phyloP scores from a whole-genome alignment of 2,797 vertebrate genomes.

The Hirundo rustica region DNA sequence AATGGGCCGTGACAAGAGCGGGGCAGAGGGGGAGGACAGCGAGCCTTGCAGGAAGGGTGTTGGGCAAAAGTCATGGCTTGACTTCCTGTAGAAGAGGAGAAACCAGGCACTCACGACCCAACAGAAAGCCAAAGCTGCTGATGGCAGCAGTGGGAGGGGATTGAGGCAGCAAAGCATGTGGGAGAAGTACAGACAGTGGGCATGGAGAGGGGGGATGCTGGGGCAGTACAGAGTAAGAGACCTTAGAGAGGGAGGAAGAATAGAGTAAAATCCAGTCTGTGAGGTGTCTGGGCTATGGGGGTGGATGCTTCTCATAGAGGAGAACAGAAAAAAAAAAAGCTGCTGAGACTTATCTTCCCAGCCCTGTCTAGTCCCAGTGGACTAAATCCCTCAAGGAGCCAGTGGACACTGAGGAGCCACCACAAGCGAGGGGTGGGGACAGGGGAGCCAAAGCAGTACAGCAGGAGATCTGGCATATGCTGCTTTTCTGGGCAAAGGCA shows the following conservation, averaged over 20 bases:
- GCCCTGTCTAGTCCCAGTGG: background rate
- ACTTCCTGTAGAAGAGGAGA: background rate
- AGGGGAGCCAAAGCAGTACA: background rate
- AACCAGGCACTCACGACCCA: rapidly evolving
- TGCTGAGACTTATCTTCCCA: background rate
- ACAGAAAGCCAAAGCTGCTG: background rate
- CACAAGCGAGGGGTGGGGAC: background rate
- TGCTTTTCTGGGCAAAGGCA: background rate
- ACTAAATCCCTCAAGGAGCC: background rate
- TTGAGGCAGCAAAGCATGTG: background rate
- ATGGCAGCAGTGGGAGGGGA: background rate
- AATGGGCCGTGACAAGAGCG: rapidly evolving
- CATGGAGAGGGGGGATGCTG: background rate
- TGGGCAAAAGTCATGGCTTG: background rate
- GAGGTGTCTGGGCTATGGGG: background rate
- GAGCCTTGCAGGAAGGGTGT: background rate
- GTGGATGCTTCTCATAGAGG: background rate
- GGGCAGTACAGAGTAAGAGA: background rate
- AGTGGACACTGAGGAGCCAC: background rate
- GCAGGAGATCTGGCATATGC: background rate
- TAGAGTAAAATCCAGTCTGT: background rate
- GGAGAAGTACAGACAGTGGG: background rate
- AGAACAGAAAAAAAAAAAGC: background rate
- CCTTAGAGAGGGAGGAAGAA: background rate
- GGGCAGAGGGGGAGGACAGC: background rate